Base-by-base conservation (phyloP, 2,797 vertebrate species). In the Enteromius trimaculatus region DNA sequence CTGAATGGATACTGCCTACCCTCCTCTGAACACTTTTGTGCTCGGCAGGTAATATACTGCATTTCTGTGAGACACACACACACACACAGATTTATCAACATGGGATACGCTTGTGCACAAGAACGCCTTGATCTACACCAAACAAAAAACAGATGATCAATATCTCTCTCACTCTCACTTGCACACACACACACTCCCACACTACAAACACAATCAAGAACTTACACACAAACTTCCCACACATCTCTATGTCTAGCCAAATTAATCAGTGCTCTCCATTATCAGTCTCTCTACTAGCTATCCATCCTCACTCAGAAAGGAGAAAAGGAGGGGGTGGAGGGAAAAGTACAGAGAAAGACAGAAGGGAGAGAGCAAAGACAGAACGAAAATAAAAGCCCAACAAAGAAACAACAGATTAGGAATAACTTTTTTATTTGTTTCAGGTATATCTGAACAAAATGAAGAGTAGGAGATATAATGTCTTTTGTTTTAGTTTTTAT, bases 31-130 rank as follows among this genome's bases (percentile, higher is more conserved):
- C 98, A 99, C 68, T 96, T 95, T 65, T 97, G 97, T 88, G 97
- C 97, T 92, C 96, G 92, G 90, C 98, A 99, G 85, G 96, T 98
- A 85, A 98, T 92, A 82, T 99, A 99, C 90, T 96, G 95, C 69
- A 97, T 96, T 85, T 95, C 98, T 99, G 89, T 39, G 78, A 87
- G 81, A 49, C 88, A 37, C 37, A 31, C 31, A 8, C 37, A 39
- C 37, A 79, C 79, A 60, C 89, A 69, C 88, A 87, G 71, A 79
- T 84, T 77, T 66, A 69, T 80, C 80, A 84, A 82, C 77, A 82
- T 76, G 79, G 86, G 83, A 53, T 75, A 66, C 37, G 71, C 77
- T 86, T 82, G 80, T 72, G 55, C 80, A 70, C 80, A 82, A 65
- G 64, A 82, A 86, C n/a, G 60, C 74, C 71, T 86, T 79, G 77